Evolutionary conservation across 2,113 vertebrate genomes (phyloP), one percentile per base, ranked within the genome.

Genomic region (Perca flavescens): DNA sequence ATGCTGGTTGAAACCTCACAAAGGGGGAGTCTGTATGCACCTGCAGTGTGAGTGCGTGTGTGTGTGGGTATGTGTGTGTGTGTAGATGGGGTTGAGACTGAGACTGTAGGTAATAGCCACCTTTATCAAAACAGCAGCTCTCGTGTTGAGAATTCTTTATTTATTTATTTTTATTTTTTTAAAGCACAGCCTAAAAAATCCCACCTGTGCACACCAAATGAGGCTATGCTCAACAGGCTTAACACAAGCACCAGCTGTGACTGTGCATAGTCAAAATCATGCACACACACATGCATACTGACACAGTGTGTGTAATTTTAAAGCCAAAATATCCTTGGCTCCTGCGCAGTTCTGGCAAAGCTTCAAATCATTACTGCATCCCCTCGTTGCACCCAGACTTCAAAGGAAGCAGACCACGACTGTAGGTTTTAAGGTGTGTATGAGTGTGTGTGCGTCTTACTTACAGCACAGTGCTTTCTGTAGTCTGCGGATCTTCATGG

Each of bases 401-500:
- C 64, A 90, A 90, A 88, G 61, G 76, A 69, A 80, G 47, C 69
- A 19, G 52, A 76, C 65, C 57, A 22, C 4, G 28, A 64, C 43
- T 66, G 66, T 53, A 65, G 74, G 79, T 77, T 58, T 74, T 25
- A 74, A 58, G 60, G 70, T 79, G 81, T 80, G 62, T 64, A 4
- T 67, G 70, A 11, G 46, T 34, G 34, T 34, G 34, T 2, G 49
- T 25, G 52, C 74, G 85, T 77, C 13, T 78, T 71, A 98, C 98
- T 98, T 92, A 99, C 98, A 95, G 88, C 98, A 98, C 3, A 99
- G 93, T 0, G 98, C 97, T 85, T 99, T 99, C 88, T 99, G 98
- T 43, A 99, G 95, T 57, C 98, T 94, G 67, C 98, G 97, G 87
- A 99, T 99, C 94, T 99, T 99, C 96, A 99, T 99, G 69, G 98